A percentile compares a stretch with the other conserved stretches of the same genome.
Conservation (phyloP, 2,797 vertebrate species). For the Crossoptilon crossoptilon region DNA sequence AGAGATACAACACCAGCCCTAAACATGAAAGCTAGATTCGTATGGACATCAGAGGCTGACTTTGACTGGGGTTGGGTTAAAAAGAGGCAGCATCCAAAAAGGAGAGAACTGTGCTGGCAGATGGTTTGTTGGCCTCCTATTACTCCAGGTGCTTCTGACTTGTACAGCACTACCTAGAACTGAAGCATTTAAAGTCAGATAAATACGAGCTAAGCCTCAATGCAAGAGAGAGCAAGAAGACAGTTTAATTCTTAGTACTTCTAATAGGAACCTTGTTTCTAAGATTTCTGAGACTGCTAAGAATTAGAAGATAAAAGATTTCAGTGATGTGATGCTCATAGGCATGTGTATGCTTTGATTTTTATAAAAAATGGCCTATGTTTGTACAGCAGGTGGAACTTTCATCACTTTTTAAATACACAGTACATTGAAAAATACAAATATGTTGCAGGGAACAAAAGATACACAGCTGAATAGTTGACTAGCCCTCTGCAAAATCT, state of each 20-base stretch:
- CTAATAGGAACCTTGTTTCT: not conserved
- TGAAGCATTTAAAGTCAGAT: not conserved
- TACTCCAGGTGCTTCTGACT: not conserved
- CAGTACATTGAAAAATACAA: slow-evolving; percentile 3
- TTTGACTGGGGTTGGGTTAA: slow-evolving; percentile 4
- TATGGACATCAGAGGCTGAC: not conserved
- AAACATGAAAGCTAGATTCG: not conserved
- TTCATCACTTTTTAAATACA: slow-evolving; percentile 3
- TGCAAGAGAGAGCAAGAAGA: not conserved
- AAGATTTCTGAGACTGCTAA: not conserved
- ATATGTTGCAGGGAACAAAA: not conserved
- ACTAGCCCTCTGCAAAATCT: slow-evolving; percentile 46
- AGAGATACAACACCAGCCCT: not conserved
- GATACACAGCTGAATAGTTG: slow-evolving; percentile 11
- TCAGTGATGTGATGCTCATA: not conserved
- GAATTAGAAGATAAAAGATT: slow-evolving; percentile 10
- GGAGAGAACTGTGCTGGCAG: not conserved
- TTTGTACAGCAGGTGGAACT: not conserved
- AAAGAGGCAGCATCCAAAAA: not conserved
- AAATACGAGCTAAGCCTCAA: not conserved
- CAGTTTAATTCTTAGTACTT: not conserved
- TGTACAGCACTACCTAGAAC: not conserved
- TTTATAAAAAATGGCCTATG: not conserved
- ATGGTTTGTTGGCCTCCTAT: not conserved
- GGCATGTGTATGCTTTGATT: slow-evolving; percentile 21